These are phyloP conservation scores for Graphium colonna DNA, from an alignment of 2,888 invertebrate genomes.

Conservation along the genomic window DNA sequence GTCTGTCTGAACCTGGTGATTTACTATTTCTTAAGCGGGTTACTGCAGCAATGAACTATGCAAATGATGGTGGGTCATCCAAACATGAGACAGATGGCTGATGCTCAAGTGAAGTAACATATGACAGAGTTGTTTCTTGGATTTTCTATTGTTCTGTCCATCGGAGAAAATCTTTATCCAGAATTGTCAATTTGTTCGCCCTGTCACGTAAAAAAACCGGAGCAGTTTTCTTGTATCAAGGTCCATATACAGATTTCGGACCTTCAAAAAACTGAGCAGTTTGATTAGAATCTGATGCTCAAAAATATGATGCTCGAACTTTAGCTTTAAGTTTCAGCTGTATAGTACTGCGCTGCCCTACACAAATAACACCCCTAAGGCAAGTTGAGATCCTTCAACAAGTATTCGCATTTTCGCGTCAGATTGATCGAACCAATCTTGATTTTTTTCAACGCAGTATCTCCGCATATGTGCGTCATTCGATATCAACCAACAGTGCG, in stretches of 20 bases:
- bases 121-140: constrained; percentile 1
- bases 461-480: background rate
- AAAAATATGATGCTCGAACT: constrained; percentile 23
- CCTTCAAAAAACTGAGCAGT: constrained; percentile 21
- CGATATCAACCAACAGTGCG: background rate
- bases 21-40: constrained; percentile 2
- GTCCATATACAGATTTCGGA: constrained; percentile 17
- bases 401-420: constrained; percentile 17
- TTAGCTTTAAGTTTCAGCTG: constrained; percentile 9
- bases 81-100: too few relatives aligned
- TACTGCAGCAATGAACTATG: background rate
- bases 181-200: background rate
- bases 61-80: too few relatives aligned
- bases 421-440: constrained; percentile 26
- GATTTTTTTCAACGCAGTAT: constrained; percentile 16
- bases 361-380: too few relatives aligned
- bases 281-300: constrained; percentile 21
- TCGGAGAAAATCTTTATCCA: background rate
- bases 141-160: constrained; percentile 13
- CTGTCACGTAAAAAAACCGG: constrained; percentile 16
- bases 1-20: constrained; percentile 1
- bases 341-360: too few relatives aligned
- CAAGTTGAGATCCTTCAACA: constrained; percentile 4
- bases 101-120: too few relatives aligned
- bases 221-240: too few relatives aligned